Percentiles rank a stretch among this genome's conserved stretches.
These are phyloP conservation scores for Alentia gelatinosa DNA, from an alignment of 2,888 invertebrate species.

Conservation along the genomic window DNA sequence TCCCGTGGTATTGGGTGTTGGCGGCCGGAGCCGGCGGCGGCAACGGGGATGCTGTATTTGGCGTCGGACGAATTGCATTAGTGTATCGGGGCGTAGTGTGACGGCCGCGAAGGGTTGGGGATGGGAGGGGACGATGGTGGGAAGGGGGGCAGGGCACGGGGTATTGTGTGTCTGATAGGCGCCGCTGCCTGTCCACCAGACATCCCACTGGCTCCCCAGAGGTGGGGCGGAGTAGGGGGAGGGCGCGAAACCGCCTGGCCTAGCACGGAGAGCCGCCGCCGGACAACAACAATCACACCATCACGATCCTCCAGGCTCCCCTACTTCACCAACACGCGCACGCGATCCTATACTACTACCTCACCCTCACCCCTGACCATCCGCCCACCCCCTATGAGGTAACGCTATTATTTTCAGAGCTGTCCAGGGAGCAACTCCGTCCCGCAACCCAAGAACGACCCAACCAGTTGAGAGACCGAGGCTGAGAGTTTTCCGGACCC, in stretches of 20 bases:
- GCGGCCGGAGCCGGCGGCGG: not conserved
- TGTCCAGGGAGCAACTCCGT: not conserved
- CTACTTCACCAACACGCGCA: not conserved
- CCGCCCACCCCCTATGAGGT: not conserved
- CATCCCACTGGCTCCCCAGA: not conserved
- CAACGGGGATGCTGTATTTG: not conserved
- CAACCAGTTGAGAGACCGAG: not conserved
- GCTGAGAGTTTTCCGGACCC: not conserved
- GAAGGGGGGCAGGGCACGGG: not conserved
- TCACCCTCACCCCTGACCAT: not conserved
- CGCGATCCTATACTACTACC: not conserved
- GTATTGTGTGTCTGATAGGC: not conserved
- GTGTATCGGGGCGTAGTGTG: slow-evolving; percentile 18
- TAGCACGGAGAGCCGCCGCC: not conserved
- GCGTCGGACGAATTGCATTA: not conserved
- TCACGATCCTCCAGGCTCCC: not conserved
- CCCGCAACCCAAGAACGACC: not conserved
- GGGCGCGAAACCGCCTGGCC: not conserved
- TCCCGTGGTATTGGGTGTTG: not conserved
- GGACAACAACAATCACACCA: not conserved
- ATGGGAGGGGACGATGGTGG: not conserved
- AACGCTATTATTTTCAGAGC: not conserved
- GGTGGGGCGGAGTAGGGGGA: not conserved
- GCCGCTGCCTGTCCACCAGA: not conserved
- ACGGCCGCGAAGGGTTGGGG: not conserved